Percentiles rank a stretch among this genome's conserved stretches.
Evolutionary conservation across 2,888 invertebrate genomes (phyloP).

Genomic region (Lasioglossum marginatum): DNA sequence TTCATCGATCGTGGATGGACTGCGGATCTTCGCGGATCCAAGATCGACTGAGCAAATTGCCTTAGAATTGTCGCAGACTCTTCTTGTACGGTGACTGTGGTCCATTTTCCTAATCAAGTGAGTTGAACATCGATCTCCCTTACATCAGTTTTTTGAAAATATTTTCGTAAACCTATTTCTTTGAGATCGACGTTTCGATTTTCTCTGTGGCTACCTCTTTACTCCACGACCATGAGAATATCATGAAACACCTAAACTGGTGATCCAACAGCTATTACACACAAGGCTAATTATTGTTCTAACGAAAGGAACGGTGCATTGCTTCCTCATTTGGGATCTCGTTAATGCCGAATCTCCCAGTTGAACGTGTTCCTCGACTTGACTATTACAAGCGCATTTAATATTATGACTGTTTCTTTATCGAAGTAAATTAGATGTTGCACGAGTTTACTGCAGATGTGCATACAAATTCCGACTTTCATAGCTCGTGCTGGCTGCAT

Average conservation of each 20-base stretch:
- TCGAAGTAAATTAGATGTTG: conserved; percentile 6
- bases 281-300: background rate
- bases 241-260: background rate
- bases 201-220: background rate
- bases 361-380: background rate
- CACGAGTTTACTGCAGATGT: background rate
- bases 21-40: background rate
- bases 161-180: background rate
- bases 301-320: background rate
- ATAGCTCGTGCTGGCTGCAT: background rate
- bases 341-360: background rate
- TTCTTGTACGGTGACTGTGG: background rate
- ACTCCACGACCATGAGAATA: background rate
- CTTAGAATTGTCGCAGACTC: background rate
- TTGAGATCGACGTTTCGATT: background rate
- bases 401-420: background rate
- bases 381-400: background rate
- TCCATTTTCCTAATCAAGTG: background rate
- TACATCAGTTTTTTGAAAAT: background rate
- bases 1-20: conserved; percentile 4
- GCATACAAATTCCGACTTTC: background rate
- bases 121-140: background rate
- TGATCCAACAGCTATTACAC: background rate
- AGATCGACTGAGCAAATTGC: background rate
- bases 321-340: background rate